Percentiles rank a stretch among this genome's conserved stretches.
These are phyloP conservation scores for Gracilinanus agilis DNA, from an alignment of 2,113 vertebrate genomes.

Conservation along the genomic window DNA sequence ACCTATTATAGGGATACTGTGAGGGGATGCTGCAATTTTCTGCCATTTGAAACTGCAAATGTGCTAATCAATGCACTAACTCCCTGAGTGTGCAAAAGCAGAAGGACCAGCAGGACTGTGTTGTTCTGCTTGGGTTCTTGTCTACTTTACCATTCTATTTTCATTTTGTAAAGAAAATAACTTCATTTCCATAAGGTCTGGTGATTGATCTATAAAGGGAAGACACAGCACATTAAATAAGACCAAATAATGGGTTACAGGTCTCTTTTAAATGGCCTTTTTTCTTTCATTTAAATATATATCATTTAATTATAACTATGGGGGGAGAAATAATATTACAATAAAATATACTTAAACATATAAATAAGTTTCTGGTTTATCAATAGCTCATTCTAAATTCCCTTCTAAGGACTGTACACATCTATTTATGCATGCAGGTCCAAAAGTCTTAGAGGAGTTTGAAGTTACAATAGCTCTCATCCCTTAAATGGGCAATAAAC, in stretches of 20 bases:
- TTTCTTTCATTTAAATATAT: not conserved
- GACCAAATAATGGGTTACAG: not conserved
- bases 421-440: not conserved
- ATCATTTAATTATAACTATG: not conserved
- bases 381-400: not conserved
- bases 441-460: not conserved
- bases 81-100: not conserved
- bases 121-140: not conserved
- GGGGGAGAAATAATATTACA: not conserved
- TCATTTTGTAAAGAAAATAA: slow-evolving; percentile 6
- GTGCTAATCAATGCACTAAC: slow-evolving; percentile 58
- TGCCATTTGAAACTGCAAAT: slow-evolving; percentile 41
- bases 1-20: slow-evolving; percentile 51
- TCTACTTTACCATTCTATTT: not conserved
- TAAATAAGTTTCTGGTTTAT: not conserved
- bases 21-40: slow-evolving; percentile 68
- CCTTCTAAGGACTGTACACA: not conserved
- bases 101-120: not conserved
- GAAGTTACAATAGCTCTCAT: not conserved
- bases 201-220: slow-evolving; percentile 1
- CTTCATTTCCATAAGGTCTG: slow-evolving; percentile 11
- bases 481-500: not conserved
- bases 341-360: not conserved
- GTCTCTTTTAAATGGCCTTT: slow-evolving; percentile 26
- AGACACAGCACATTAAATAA: slow-evolving; percentile 23